Conservation (phyloP, 2,113 vertebrate species). For the Cololabis saira region DNA sequence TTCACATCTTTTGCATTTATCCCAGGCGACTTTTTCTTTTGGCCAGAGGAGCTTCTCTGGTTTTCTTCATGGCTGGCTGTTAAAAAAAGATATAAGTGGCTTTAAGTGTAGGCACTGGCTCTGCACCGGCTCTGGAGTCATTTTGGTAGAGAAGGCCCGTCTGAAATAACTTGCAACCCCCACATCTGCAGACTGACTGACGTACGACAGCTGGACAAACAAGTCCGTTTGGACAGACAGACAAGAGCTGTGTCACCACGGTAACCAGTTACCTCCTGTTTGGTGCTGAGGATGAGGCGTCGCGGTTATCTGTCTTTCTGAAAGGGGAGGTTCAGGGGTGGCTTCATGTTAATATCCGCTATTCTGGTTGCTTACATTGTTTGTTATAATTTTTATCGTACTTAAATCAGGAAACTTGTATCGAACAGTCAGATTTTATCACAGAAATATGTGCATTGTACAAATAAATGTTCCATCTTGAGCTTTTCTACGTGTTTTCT, state of each 20-base stretch:
- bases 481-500: no score
- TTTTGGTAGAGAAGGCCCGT: neutral
- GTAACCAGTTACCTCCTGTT: constrained; percentile 80
- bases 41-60: no score
- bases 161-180: constrained; percentile 24
- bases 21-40: no score
- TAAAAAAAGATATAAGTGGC: no score
- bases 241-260: constrained; percentile 56
- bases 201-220: constrained; percentile 53
- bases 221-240: constrained; percentile 60
- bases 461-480: no score
- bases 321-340: constrained; percentile 64
- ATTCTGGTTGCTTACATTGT: neutral
- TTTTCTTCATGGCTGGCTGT: no score
- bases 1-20: no score
- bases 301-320: constrained; percentile 78
- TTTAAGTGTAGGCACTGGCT: no score
- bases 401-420: no score
- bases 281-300: constrained; percentile 63
- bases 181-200: constrained; percentile 46
- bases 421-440: no score
- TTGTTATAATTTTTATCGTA: neutral
- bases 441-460: no score
- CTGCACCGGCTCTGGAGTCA: no score
- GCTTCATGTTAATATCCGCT: constrained; percentile 61